phyloP scores from a whole-genome alignment of 2,797 vertebrate species.

The Tapirus indicus region DNA sequence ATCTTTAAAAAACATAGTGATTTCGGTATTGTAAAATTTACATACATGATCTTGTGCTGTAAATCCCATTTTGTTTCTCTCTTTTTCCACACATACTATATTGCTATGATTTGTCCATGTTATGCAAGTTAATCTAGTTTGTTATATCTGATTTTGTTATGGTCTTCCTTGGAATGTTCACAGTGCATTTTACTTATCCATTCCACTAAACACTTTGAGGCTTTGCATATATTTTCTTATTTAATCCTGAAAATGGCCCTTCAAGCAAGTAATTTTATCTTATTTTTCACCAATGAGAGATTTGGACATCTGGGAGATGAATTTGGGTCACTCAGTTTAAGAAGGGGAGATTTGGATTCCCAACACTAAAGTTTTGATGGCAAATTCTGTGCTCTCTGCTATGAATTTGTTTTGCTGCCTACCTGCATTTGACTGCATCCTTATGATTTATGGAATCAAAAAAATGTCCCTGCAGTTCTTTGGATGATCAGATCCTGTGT shows the following conservation, averaged over 20 bases:
- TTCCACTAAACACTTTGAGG: background rate
- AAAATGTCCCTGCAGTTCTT: background rate
- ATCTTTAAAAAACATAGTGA: background rate
- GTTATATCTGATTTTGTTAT: slow-evolving; percentile 20
- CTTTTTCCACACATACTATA: background rate
- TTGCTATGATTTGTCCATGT: background rate
- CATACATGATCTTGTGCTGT: background rate
- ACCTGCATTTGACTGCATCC: background rate
- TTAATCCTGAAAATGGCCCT: background rate
- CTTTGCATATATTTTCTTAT: background rate
- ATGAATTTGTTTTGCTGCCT: background rate
- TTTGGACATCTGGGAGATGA: background rate
- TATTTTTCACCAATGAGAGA: background rate
- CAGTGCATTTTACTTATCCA: background rate
- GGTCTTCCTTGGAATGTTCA: background rate
- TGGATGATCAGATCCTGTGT: background rate
- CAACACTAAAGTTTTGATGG: background rate
- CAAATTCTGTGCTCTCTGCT: slow-evolving; percentile 1
- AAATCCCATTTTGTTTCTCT: background rate
- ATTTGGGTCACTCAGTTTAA: background rate
- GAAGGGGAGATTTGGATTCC: background rate
- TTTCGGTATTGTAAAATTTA: background rate
- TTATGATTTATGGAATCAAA: background rate
- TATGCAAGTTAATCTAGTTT: background rate
- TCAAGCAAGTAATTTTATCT: background rate